phyloP scores from a whole-genome alignment of 2,113 vertebrate genomes.

The Istiophorus platypterus region DNA sequence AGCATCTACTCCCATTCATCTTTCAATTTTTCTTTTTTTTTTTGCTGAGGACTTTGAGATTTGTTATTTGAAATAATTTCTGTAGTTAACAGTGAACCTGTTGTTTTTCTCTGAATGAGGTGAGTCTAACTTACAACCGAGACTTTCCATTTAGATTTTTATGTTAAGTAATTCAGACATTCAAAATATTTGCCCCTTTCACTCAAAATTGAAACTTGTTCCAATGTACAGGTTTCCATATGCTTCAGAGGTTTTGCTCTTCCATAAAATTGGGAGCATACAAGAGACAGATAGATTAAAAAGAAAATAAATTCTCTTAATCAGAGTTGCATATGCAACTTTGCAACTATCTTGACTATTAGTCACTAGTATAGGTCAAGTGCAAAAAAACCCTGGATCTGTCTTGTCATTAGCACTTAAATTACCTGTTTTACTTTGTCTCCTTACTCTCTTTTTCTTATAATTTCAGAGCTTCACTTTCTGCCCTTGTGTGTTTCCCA shows the following conservation, averaged over 20 bases:
- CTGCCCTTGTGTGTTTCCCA: no score
- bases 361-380: no score
- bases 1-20: background rate
- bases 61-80: no score
- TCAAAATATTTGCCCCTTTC: background rate
- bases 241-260: background rate
- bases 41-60: background rate
- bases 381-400: background rate
- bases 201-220: background rate
- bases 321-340: background rate
- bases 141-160: background rate
- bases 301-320: background rate
- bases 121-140: background rate
- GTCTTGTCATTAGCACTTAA: no score
- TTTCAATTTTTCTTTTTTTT: background rate
- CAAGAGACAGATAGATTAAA: background rate
- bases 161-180: background rate
- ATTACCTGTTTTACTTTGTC: no score
- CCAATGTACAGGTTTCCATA: background rate
- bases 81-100: background rate
- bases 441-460: no score
- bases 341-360: background rate
- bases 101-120: background rate
- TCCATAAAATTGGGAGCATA: background rate
- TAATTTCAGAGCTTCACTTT: no score